Evolutionary conservation across 1,140 invertebrate genomes (phyloP), one percentile per base, ranked within the genome.

Genomic region (Pseudomyrmex flavicornis): DNA sequence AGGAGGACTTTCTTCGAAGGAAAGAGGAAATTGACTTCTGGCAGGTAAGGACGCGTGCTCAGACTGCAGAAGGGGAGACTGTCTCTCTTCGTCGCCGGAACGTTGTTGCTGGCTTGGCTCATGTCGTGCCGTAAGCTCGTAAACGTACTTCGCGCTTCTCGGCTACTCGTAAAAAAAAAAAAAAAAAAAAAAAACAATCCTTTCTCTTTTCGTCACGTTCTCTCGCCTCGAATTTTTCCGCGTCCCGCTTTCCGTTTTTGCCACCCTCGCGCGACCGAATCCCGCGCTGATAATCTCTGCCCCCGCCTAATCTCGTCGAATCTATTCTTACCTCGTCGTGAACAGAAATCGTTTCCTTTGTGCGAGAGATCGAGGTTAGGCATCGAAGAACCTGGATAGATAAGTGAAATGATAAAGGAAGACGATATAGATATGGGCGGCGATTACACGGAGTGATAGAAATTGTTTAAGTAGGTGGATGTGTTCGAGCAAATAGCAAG

Each of bases 21-120:
- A 83, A 69, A 82, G 65, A 90, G 90, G 88, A 91, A 92, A 92
- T 92, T 92, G 90, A 92, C 92, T 92, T 91, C 89, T 91, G 88
- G 85, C 88, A 87, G 89, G 84, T 84, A 77, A 79, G 26, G 80
- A 88, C 91, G 73, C 92, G 92, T 92, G 92, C 91, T 83, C 69
- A 82, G 91, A 92, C 89, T 92, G 80, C 90, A 48, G 69, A 63
- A 48, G 26, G 7, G 17, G 35, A 17, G 4, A n/a, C 44, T 35
- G 46, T 35, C 63, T 70, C 70, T 48, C 59, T 54, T 65, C 72
- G 48, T 46, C 46, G 44, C 26, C 59, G 35, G 35, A 48, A 1
- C 62, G 52, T 44, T 35, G 22, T 46, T 35, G 50, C 35, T 35
- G 35, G 35, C 35, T 50, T 63, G 68, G 50, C 74, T 84, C 83